Evolutionary conservation across 1,140 invertebrate genomes (phyloP), one percentile per base, ranked within the genome.

Genomic region (Euura lappo): DNA sequence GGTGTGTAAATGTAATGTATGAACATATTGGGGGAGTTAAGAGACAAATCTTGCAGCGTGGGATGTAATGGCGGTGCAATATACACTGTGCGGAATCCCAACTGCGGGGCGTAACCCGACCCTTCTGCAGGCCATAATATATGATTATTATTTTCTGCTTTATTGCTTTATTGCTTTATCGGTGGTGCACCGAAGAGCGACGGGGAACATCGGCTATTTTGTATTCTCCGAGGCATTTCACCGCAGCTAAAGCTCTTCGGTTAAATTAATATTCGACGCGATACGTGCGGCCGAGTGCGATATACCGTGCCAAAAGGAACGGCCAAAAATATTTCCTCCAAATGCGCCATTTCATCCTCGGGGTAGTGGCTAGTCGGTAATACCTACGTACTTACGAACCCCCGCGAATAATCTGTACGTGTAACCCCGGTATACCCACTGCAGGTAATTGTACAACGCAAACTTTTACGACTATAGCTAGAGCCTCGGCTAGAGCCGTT

Each of bases 131-230:
- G 3, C 51, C 3, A n/a, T 60, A 60, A 60, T 60, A 60, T 60
- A 60, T 60, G 51, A 60, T 60, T 60, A 60, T 60, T 60, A 60
- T 60, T 60, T 60, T 60, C 51, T 60, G 51, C 51, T 60, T 60
- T 60, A 60, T 60, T 60, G 51, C 51, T 60, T 60, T 60, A 60
- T 60, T 60, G 51, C 51, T 60, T 60, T 60, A 60, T 60, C 51
- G 51, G 51, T 60, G 51, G 51, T 60, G 51, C 28, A 28, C 28
- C 28, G 28, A 28, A 28, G 28, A 28, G 28, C 28, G 28, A 28
- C 28, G 28, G 28, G 28, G 28, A 28, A 28, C 28, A 28, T 28
- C 51, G 13, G 8, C 51, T 60, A 60, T 60, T 60, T 60, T 60
- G 51, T 60, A 60, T 60, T 60, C 51, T n/a, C 28, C 51, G 51